Evolutionary conservation across 2,888 invertebrate genomes (phyloP).

Genomic region (Lasioglossum zephyrum): DNA sequence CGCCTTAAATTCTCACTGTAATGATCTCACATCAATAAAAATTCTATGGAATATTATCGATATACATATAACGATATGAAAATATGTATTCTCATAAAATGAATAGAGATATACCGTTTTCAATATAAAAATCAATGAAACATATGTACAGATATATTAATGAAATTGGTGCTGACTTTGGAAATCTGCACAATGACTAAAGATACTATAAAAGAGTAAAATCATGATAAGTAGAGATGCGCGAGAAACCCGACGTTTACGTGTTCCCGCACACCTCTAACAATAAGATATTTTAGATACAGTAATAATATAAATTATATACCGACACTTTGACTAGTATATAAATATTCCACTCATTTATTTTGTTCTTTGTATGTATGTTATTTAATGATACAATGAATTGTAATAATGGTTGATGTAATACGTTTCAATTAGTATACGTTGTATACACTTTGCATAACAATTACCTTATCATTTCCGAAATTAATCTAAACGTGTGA

Average conservation of each 20-base stretch:
- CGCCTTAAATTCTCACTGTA: conserved; percentile 58
- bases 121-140: conserved; percentile 38
- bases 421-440: conserved; percentile 36
- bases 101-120: conserved; percentile 46
- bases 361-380: conserved; percentile 44
- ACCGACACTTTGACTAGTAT: conserved; percentile 46
- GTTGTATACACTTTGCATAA: conserved; percentile 3
- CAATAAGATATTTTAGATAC: conserved; percentile 66
- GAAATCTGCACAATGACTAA: conserved; percentile 50
- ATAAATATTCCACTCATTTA: conserved; percentile 20
- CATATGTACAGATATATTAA: conserved; percentile 44
- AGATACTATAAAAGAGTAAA: conserved; percentile 39
- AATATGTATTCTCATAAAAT: conserved; percentile 52
- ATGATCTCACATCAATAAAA: conserved; percentile 69
- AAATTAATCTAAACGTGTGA: conserved; percentile 41
- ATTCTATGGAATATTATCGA: conserved; percentile 50
- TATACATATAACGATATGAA: conserved; percentile 41
- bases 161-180: conserved; percentile 60
- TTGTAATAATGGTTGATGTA: conserved; percentile 31
- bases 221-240: conserved; percentile 38
- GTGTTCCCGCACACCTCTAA: background rate
- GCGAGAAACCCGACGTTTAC: background rate
- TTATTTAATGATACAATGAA: conserved; percentile 32
- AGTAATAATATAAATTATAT: conserved; percentile 35
- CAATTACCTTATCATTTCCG: conserved; percentile 31